Evolutionary conservation across 2,888 invertebrate species (phyloP), one percentile per base, ranked within the genome.

Genomic region (Nebria brevicollis): DNA sequence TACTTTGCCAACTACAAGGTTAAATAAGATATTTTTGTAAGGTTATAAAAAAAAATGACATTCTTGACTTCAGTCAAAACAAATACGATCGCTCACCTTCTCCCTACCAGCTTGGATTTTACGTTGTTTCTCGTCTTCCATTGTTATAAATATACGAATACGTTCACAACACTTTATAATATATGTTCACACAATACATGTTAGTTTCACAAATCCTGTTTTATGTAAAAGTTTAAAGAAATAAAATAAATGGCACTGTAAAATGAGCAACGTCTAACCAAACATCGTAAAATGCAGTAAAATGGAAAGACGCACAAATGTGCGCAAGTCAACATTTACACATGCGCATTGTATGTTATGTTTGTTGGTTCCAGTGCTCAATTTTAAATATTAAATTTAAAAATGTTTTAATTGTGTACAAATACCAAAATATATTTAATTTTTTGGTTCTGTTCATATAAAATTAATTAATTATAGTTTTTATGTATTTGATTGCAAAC

Each of bases 81-180:
- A 77, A 76, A 79, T 72, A 34, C 25, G 65, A 25, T 15, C 15
- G 42, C 20, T 66, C 82, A 84, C 84, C 84, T 83, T 84, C 82
- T 84, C 83, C 10, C 83, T 83, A 41, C 82, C 84, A 65, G 83
- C 83, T 66, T 83, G 82, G 26, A 84, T 76, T 72, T 84, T 83
- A 15, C 82, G 75, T 3, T 83, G 83, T 64, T 83, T 82, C 76
- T 83, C 83, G 70, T 83, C 84, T 82, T 83, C 83, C 77, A 77
- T 83, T 81, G 72, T 70, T 73, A 73, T 26, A 15, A 26, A 70
- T 26, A 34, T 34, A 34, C 0, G 54, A 11, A 20, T 5, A 5
- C 15, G 13, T 20, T 26, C 70, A 70, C 70, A 25, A 11, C 34
- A 70, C 25, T 26, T 25, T 66, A 66, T 25, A 65, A 65, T 15